phyloP scores from a whole-genome alignment of 2,888 invertebrate species.

The Tanytarsus gracilentus region DNA sequence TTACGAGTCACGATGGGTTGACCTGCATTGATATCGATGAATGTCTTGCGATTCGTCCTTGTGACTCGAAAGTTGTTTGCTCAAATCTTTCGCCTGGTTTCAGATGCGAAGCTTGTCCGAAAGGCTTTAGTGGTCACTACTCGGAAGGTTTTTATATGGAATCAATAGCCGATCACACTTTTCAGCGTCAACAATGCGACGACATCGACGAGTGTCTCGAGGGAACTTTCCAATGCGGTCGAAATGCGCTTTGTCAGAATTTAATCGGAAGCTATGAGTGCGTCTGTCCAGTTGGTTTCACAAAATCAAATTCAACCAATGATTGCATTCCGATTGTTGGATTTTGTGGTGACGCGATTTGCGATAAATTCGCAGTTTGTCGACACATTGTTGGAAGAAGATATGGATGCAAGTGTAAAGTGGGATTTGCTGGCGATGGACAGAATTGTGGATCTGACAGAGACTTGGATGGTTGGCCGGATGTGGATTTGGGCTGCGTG shows the following conservation, averaged over 20 bases:
- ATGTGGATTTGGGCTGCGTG: slow-evolving; percentile 61
- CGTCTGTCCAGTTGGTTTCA: slow-evolving; percentile 68
- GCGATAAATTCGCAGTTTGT: slow-evolving; percentile 75
- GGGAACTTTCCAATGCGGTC: slow-evolving; percentile 55
- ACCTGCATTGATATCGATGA: slow-evolving; percentile 68
- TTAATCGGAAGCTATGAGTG: slow-evolving; percentile 80
- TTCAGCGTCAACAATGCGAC: slow-evolving; percentile 62
- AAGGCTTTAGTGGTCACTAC: slow-evolving; percentile 56
- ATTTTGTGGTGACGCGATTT: slow-evolving; percentile 66
- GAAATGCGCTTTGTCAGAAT: slow-evolving; percentile 73
- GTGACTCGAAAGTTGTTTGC: slow-evolving; percentile 66
- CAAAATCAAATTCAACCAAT: slow-evolving; percentile 72
- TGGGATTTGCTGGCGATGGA: slow-evolving; percentile 91
- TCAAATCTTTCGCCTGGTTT: slow-evolving; percentile 75
- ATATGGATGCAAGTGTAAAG: slow-evolving; percentile 54
- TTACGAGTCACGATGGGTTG: slow-evolving; percentile 58
- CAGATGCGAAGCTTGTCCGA: slow-evolving; percentile 76
- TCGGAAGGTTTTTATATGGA: slow-evolving; percentile 48
- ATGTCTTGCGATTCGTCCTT: slow-evolving; percentile 72
- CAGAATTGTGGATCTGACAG: slow-evolving; percentile 70
- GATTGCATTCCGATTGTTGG: slow-evolving; percentile 64
- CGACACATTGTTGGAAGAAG: slow-evolving; percentile 39
- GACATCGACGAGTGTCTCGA: slow-evolving; percentile 84
- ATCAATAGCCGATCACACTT: slow-evolving; percentile 59
- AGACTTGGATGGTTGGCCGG: slow-evolving; percentile 86